phyloP scores from a whole-genome alignment of 2,113 vertebrate species.

The Tragelaphus imberbis region DNA sequence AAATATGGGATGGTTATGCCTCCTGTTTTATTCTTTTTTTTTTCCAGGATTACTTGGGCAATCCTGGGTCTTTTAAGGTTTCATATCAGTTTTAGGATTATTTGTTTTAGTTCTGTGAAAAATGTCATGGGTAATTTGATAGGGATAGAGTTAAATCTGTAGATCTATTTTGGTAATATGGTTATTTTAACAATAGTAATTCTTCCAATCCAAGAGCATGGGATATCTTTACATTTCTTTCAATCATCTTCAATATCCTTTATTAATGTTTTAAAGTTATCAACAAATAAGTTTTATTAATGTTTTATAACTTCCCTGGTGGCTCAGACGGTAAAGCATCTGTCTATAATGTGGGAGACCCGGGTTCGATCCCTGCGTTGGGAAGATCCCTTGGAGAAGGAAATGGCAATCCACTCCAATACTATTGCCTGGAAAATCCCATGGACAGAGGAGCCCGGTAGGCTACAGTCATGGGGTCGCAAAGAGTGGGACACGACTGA shows the following conservation, averaged over 20 bases:
- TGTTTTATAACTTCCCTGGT: neutral
- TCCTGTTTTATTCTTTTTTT: neutral
- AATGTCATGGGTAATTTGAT: neutral
- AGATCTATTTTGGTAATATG: neutral
- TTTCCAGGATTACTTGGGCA: neutral
- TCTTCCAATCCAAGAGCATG: neutral
- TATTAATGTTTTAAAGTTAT: neutral
- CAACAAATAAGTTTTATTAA: neutral
- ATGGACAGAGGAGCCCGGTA: no score
- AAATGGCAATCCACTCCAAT: no score
- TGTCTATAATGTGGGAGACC: no score
- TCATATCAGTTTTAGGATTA: neutral
- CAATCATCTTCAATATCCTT: neutral
- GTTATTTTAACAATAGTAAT: neutral
- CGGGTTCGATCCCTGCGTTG: no score
- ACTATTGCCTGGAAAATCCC: no score
- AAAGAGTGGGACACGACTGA: no score
- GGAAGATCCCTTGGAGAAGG: no score
- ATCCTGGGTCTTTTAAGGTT: neutral
- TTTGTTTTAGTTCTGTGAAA: neutral
- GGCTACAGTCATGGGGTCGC: no score
- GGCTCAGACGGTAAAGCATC: no score
- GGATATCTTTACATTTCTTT: neutral
- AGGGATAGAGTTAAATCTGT: neutral
- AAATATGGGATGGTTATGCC: neutral